A percentile compares a stretch with the other conserved stretches of the same genome.
Evolutionary conservation across 23 tunicate species (phyloP).

Genomic region (Clavelina lepadiformis): DNA sequence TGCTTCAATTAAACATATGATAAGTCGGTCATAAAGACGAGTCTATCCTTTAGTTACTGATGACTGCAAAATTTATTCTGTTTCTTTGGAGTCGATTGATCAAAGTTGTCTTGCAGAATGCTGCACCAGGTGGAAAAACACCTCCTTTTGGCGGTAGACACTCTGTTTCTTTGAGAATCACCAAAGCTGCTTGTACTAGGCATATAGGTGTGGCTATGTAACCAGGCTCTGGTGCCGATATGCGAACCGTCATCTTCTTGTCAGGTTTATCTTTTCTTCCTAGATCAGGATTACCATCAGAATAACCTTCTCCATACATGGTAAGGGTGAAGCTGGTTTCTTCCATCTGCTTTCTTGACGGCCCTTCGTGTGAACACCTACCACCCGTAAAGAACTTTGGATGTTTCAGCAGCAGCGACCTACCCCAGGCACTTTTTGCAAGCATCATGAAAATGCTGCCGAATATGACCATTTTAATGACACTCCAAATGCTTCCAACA

Average conservation of each 20-base stretch:
- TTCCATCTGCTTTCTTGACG: slow-evolving; percentile 56
- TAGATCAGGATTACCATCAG: slow-evolving; percentile 4
- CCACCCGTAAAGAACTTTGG: slow-evolving; percentile 87
- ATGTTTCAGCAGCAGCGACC: slow-evolving; percentile 48
- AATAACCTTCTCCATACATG: slow-evolving; percentile 75
- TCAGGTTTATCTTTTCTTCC: slow-evolving; percentile 23
- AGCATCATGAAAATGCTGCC: slow-evolving; percentile 57
- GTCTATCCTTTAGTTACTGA: slow-evolving; percentile 3
- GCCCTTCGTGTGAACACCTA: slow-evolving; percentile 66
- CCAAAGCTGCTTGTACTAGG: slow-evolving; percentile 61
- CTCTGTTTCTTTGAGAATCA: slow-evolving; percentile 50
- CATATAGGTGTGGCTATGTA: slow-evolving; percentile 71
- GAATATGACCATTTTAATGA: slow-evolving; percentile 26
- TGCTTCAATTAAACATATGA: no score
- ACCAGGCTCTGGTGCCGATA: slow-evolving; percentile 87
- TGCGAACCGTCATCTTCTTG: slow-evolving; percentile 41
- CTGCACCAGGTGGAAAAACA: slow-evolving; percentile 72
- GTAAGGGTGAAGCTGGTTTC: slow-evolving; percentile 44
- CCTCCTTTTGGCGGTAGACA: slow-evolving; percentile 72
- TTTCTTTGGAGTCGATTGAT: slow-evolving; percentile 38
- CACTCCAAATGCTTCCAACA: slow-evolving; percentile 21
- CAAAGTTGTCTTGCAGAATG: slow-evolving; percentile 51
- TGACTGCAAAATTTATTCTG: slow-evolving; percentile 62
- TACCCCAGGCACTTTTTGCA: slow-evolving; percentile 55
- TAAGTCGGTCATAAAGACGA: no score